Conservation (phyloP, 2,797 vertebrate species). For the Melanotaenia nigrans region DNA sequence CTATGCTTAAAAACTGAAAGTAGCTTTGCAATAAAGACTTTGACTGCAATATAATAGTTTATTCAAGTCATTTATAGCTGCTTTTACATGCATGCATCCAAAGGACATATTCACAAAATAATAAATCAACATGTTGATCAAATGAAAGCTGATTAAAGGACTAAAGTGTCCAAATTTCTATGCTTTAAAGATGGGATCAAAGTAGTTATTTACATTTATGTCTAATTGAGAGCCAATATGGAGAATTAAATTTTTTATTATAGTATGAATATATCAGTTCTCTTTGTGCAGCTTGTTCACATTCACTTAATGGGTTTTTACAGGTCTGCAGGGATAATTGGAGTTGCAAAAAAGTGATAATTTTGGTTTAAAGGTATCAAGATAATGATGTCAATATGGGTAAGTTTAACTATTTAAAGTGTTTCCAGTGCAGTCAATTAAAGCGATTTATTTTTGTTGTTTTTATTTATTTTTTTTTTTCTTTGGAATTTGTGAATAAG, state of each 20-base stretch:
- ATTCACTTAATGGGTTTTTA: background rate
- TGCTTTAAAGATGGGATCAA: background rate
- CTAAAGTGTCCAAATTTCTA: background rate
- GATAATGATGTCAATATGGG: background rate
- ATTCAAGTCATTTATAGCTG: background rate
- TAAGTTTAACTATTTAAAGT: background rate
- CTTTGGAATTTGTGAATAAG: background rate
- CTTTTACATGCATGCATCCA: background rate
- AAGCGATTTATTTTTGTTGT: background rate
- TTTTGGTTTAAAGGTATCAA: too few relatives aligned
- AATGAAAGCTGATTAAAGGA: background rate
- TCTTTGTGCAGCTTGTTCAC: background rate
- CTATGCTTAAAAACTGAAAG: conserved; percentile 4
- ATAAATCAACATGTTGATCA: background rate
- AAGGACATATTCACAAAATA: too few relatives aligned
- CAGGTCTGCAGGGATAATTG: background rate
- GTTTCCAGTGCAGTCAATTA: background rate
- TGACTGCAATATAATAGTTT: background rate
- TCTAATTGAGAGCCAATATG: background rate
- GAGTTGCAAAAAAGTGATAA: too few relatives aligned
- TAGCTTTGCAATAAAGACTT: background rate
- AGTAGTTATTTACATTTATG: background rate
- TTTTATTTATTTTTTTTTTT: too few relatives aligned
- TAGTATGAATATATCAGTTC: background rate
- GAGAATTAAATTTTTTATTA: background rate